phyloP scores from a whole-genome alignment of 2,888 invertebrate genomes.

The Tethea ocularis region DNA sequence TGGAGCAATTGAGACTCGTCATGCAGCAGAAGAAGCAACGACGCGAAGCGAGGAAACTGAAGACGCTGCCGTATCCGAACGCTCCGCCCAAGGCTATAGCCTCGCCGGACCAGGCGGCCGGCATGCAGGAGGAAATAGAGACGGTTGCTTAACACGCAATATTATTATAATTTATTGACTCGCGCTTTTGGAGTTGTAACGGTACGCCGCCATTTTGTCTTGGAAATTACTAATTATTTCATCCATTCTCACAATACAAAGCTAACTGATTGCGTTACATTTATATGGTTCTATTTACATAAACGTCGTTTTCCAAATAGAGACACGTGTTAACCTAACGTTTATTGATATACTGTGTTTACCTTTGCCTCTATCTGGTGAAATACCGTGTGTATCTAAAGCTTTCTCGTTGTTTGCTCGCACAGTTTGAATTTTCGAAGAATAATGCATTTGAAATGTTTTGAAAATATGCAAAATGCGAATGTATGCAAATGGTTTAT shows the following conservation, averaged over 20 bases:
- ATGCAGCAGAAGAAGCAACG: constrained; percentile 95
- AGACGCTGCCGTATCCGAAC: constrained; percentile 85
- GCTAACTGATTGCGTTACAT: not conserved
- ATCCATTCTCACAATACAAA: constrained; percentile 20
- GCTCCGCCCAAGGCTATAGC: constrained; percentile 89
- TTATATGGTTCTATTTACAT: not conserved
- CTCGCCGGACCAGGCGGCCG: constrained; percentile 90
- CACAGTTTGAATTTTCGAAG: constrained; percentile 20
- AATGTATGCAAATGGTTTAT: constrained; percentile 50
- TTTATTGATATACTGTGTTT: constrained; percentile 20
- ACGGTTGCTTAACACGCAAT: constrained; percentile 65
- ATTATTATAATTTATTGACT: constrained; percentile 15
- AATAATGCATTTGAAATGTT: constrained; percentile 29
- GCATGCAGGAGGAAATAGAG: constrained; percentile 90
- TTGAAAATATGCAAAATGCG: constrained; percentile 42
- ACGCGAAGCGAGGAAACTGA: constrained; percentile 89
- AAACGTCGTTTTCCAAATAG: not conserved
- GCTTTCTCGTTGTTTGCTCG: constrained; percentile 31
- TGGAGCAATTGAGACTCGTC: constrained; percentile 93
- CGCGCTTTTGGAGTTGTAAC: constrained; percentile 16
- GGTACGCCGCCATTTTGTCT: constrained; percentile 40
- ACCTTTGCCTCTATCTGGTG: constrained; percentile 21
- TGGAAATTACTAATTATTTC: constrained; percentile 24
- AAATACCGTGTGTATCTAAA: constrained; percentile 33
- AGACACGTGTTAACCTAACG: not conserved